Percentiles rank a stretch among this genome's conserved stretches.
phyloP scores from a whole-genome alignment of 2,797 vertebrate species.

The Emydoidea blandingii region DNA sequence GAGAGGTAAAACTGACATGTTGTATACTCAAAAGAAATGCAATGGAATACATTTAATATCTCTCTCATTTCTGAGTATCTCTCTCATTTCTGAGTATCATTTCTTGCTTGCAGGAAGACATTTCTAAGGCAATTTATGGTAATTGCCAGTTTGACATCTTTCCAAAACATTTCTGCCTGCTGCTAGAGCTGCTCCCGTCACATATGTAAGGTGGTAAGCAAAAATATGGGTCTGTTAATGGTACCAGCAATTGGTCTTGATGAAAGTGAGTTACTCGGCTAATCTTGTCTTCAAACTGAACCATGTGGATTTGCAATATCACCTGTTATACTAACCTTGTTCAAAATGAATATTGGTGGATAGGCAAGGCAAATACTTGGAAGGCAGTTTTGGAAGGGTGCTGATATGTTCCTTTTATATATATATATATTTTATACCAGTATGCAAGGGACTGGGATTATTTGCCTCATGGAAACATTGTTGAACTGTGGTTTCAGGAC shows the following conservation, averaged over 20 bases:
- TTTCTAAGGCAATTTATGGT: background rate
- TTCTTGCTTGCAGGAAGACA: background rate
- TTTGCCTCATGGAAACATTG: background rate
- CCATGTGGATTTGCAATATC: background rate
- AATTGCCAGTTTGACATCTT: background rate
- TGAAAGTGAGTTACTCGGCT: background rate
- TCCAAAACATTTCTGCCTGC: background rate
- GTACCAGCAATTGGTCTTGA: background rate
- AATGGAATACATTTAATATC: background rate
- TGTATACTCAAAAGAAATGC: background rate
- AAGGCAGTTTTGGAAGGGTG: background rate
- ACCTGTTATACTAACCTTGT: background rate
- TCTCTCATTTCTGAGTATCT: background rate
- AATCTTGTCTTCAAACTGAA: background rate
- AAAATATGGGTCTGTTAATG: background rate
- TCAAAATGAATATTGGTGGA: background rate
- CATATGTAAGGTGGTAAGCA: background rate
- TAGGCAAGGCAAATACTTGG: background rate
- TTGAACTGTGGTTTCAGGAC: background rate
- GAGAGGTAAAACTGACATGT: constrained; percentile 13
- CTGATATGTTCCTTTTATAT: background rate
- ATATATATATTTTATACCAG: background rate
- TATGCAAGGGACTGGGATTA: background rate
- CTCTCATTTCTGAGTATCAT: background rate
- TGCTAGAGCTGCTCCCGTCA: background rate